phyloP scores from a whole-genome alignment of 2,888 invertebrate genomes.

The Platycheirus rosarum region DNA sequence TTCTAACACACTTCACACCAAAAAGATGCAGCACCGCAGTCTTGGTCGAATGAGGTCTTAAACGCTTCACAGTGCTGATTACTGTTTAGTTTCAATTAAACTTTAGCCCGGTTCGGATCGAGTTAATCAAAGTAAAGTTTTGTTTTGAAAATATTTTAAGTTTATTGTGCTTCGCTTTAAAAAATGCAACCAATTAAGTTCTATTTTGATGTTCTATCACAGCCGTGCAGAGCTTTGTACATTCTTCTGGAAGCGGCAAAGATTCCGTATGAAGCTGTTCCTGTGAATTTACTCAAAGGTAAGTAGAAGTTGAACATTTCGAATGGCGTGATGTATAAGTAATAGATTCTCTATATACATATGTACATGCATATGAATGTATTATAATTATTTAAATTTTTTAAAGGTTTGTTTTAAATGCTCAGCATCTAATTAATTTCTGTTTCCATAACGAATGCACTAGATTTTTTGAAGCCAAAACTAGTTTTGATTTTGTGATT shows the following conservation, averaged over 20 bases:
- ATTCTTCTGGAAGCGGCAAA: slow-evolving; percentile 87
- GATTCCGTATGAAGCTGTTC: slow-evolving; percentile 86
- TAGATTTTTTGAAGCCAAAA: no score
- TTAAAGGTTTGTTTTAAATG: no score
- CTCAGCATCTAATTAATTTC: no score
- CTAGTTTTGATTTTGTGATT: no score
- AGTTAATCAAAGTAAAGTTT: slow-evolving; percentile 17
- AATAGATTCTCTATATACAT: no score
- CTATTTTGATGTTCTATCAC: slow-evolving; percentile 90
- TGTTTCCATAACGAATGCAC: no score
- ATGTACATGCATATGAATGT: no score
- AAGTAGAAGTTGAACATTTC: no score
- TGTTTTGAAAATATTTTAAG: slow-evolving; percentile 17
- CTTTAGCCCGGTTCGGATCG: slow-evolving; percentile 41
- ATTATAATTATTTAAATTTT: no score
- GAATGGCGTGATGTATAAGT: no score
- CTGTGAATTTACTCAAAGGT: slow-evolving; percentile 87
- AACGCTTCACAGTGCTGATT: slow-evolving; percentile 54
- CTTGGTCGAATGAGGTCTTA: slow-evolving; percentile 53
- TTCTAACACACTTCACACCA: slow-evolving; percentile 4
- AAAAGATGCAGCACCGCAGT: slow-evolving; percentile 42
- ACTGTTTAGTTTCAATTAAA: slow-evolving; percentile 57
- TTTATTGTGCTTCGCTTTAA: slow-evolving; percentile 1
- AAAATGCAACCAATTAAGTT: slow-evolving; percentile 84
- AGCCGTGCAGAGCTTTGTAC: slow-evolving; percentile 89